A percentile compares a stretch with the other conserved stretches of the same genome.
Conservation (phyloP, 2,888 invertebrate genomes). For the Azorinus chamasolen region DNA sequence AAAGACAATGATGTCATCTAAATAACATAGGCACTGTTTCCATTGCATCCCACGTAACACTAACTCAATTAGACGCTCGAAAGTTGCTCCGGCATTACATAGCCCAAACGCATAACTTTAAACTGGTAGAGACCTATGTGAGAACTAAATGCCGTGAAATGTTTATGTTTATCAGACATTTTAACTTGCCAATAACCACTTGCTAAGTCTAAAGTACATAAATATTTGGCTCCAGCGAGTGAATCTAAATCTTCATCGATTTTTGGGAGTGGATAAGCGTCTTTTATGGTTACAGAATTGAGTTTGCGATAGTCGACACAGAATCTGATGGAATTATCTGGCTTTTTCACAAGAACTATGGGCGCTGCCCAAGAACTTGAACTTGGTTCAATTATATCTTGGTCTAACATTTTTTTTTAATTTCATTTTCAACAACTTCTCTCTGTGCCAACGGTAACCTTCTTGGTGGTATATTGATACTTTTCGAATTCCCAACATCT, state of each 20-base stretch:
- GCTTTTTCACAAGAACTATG: constrained; percentile 35
- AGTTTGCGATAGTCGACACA: constrained; percentile 43
- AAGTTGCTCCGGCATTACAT: no score
- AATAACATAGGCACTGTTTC: constrained; percentile 33
- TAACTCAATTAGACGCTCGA: no score
- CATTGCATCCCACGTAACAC: constrained; percentile 27
- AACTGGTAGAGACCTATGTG: constrained; percentile 43
- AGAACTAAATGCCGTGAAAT: constrained; percentile 35
- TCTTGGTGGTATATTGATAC: constrained; percentile 47
- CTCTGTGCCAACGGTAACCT: constrained; percentile 33
- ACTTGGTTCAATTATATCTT: constrained; percentile 46
- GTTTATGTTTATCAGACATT: constrained; percentile 29
- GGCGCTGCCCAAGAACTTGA: constrained; percentile 48
- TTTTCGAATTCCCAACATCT: constrained; percentile 40
- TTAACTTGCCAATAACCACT: constrained; percentile 56
- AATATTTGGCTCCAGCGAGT: constrained; percentile 38
- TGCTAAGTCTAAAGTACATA: constrained; percentile 45
- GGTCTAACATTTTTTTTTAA: constrained; percentile 37
- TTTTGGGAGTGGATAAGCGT: constrained; percentile 45
- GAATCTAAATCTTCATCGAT: constrained; percentile 43
- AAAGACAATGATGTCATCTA: no score
- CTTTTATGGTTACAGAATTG: constrained; percentile 44
- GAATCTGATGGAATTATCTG: constrained; percentile 33
- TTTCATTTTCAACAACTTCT: constrained; percentile 39
- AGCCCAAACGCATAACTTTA: no score